phyloP scores from a whole-genome alignment of 2,797 vertebrate genomes.

The Periparus ater region DNA sequence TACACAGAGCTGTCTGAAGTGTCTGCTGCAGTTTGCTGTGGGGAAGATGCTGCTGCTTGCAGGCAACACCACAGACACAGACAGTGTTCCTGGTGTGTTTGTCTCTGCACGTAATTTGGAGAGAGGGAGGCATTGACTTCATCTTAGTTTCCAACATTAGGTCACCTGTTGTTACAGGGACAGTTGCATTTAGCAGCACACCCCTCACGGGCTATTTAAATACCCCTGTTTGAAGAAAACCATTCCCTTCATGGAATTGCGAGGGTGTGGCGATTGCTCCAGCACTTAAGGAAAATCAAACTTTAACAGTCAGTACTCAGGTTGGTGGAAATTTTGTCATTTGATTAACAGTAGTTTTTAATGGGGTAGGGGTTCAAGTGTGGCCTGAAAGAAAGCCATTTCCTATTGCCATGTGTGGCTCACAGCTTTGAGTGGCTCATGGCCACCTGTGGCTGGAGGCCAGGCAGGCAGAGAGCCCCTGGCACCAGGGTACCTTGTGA shows the following conservation, averaged over 20 bases:
- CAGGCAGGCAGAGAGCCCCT: neutral
- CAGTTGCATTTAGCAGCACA: neutral
- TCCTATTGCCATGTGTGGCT: neutral
- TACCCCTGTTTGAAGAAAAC: neutral
- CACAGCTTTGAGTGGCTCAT: neutral
- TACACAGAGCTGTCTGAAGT: neutral
- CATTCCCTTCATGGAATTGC: neutral
- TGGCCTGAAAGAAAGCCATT: neutral
- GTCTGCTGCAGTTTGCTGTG: neutral
- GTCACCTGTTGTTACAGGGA: neutral
- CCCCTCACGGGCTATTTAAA: neutral
- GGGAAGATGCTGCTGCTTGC: neutral
- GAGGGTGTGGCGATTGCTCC: neutral
- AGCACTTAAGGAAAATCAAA: neutral
- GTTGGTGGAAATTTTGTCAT: neutral
- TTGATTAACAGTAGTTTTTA: neutral
- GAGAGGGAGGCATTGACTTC: neutral
- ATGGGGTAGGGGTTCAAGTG: neutral
- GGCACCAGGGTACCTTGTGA: neutral
- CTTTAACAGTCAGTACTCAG: neutral
- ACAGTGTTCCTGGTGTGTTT: neutral
- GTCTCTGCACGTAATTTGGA: neutral
- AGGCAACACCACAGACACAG: neutral
- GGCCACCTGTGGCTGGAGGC: neutral
- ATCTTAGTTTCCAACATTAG: neutral